A percentile compares a stretch with the other conserved stretches of the same genome.
phyloP scores from a whole-genome alignment of 2,888 invertebrate genomes.

The Lasius fuliginosus region DNA sequence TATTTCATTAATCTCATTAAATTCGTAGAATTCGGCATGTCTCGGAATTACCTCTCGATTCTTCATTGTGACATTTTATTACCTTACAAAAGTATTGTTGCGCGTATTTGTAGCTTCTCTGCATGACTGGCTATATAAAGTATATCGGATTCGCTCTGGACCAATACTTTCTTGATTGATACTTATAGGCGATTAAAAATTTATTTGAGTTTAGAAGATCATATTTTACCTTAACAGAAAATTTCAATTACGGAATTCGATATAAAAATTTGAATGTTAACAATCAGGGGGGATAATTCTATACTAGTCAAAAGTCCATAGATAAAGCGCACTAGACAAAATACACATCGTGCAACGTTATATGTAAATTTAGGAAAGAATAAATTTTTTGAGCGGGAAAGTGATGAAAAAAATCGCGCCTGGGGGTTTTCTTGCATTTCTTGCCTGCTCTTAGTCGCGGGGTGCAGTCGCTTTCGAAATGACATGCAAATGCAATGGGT shows the following conservation, averaged over 20 bases:
- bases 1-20: constrained; percentile 79
- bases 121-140: not conserved
- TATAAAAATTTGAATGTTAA: not conserved
- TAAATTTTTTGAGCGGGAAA: not conserved
- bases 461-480: constrained; percentile 76
- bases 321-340: not conserved
- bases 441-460: constrained; percentile 29
- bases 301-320: not conserved
- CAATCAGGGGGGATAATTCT: not conserved
- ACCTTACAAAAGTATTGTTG: not conserved
- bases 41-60: constrained; percentile 6
- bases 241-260: not conserved
- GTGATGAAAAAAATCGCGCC: not conserved
- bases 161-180: not conserved
- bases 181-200: not conserved
- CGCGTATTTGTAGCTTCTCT: not conserved
- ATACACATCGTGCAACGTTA: not conserved
- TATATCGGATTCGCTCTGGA: not conserved
- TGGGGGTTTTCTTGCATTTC: constrained; percentile 15
- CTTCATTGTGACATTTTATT: not conserved
- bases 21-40: constrained; percentile 4
- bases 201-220: not conserved
- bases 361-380: not conserved
- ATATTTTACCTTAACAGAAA: not conserved
- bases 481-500: constrained; percentile 81